Conservation (phyloP, 1,140 invertebrate species). For the Drosophila baimaii region DNA sequence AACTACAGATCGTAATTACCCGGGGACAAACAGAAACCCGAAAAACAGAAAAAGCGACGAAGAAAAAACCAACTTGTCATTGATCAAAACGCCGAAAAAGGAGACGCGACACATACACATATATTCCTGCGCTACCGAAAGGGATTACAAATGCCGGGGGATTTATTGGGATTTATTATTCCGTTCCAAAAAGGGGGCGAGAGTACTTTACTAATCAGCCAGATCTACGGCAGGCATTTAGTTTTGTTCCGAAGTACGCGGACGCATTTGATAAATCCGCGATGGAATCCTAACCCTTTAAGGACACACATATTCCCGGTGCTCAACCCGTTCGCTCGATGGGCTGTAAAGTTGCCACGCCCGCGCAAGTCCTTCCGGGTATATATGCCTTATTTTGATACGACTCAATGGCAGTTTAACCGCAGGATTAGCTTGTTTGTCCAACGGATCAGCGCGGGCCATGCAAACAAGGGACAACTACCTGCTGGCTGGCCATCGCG, state of each 20-base stretch:
- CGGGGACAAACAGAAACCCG: constrained; percentile 45
- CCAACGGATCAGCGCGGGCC: constrained; percentile 71
- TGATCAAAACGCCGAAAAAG: constrained; percentile 51
- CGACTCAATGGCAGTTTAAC: constrained; percentile 83
- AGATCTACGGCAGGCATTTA: constrained; percentile 79
- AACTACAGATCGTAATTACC: constrained; percentile 50
- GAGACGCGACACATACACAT: constrained; percentile 4
- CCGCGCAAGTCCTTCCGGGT: constrained; percentile 71
- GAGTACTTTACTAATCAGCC: constrained; percentile 79
- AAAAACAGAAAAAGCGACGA: constrained; percentile 22
- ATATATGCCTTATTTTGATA: constrained; percentile 74
- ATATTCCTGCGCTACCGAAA: constrained; percentile 43
- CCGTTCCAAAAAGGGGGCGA: constrained; percentile 48
- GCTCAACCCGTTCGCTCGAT: constrained; percentile 65
- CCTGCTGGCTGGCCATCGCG: constrained; percentile 17
- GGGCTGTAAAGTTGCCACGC: constrained; percentile 59
- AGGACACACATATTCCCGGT: not conserved
- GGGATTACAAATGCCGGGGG: constrained; percentile 14
- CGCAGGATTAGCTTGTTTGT: constrained; percentile 83
- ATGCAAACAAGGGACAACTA: constrained; percentile 69
- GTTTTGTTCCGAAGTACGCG: constrained; percentile 65
- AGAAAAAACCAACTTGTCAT: constrained; percentile 61
- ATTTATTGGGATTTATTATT: constrained; percentile 24
- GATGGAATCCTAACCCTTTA: constrained; percentile 60
- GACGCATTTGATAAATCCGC: constrained; percentile 66